Conservation (phyloP, 37 sponge, comb jelly and placozoan genomes). For the Amphimedon queenslandica region DNA sequence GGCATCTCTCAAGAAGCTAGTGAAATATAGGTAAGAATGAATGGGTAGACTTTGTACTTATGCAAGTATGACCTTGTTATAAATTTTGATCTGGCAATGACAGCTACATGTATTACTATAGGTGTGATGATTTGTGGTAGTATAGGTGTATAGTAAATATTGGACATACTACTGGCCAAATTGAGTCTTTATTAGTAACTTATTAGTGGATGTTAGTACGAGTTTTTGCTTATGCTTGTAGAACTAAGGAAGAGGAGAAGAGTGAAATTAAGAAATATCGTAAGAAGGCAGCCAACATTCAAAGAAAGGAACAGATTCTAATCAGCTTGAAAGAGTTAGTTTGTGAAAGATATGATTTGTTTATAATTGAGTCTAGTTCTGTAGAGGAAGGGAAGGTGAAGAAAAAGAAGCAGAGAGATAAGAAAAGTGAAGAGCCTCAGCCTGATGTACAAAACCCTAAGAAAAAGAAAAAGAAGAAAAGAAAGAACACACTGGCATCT, state of each 20-base stretch:
- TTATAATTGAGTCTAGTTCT: not conserved
- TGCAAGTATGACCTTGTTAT: too few species aligned
- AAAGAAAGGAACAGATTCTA: slow-evolving; percentile 65
- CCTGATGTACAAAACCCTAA: not conserved
- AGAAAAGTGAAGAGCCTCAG: not conserved
- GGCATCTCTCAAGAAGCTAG: slow-evolving; percentile 89
- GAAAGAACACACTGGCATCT: not conserved
- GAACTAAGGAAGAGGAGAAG: slow-evolving; percentile 69
- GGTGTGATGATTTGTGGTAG: too few species aligned
- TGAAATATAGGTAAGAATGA: slow-evolving; percentile 70
- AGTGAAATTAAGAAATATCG: slow-evolving; percentile 57
- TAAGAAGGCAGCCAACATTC: slow-evolving; percentile 48
- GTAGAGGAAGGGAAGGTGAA: not conserved
- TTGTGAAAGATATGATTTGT: not conserved
- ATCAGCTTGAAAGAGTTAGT: slow-evolving; percentile 47
- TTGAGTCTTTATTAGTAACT: too few species aligned
- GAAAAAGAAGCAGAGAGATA: not conserved
- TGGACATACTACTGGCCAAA: too few species aligned
- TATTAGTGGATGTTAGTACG: too few species aligned
- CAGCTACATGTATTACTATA: too few species aligned
- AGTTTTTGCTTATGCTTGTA: too few species aligned
- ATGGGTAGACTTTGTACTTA: too few species aligned
- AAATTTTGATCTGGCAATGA: slow-evolving; percentile 10
- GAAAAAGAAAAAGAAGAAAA: not conserved
- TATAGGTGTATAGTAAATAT: too few species aligned